These are phyloP conservation scores for Drosophila chauvacae DNA, from an alignment of 1,140 invertebrate species.

Conservation along the genomic window DNA sequence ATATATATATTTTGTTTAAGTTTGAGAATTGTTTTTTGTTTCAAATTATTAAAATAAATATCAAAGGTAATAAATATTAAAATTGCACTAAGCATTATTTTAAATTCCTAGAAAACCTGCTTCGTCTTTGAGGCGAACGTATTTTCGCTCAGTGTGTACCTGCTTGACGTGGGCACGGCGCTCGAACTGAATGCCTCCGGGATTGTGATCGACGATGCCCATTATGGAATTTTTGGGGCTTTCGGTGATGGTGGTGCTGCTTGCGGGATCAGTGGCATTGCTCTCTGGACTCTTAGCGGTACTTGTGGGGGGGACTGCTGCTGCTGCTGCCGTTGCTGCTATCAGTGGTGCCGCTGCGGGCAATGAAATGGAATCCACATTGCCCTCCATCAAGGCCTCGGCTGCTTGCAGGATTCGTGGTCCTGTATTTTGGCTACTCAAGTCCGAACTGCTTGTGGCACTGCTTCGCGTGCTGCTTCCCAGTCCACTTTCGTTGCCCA, in stretches of 20 bases:
- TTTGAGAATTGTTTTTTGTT: not conserved
- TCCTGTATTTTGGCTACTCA: slow-evolving; percentile 7
- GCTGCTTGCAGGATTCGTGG: slow-evolving; percentile 61
- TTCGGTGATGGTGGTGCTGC: slow-evolving; percentile 1
- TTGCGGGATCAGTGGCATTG: not conserved
- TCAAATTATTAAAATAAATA: not conserved
- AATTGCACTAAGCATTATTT: not conserved
- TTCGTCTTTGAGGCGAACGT: slow-evolving; percentile 15
- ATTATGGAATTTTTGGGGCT: slow-evolving; percentile 23
- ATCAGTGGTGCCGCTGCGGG: slow-evolving; percentile 56
- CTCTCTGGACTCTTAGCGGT: not conserved
- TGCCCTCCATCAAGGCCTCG: slow-evolving; percentile 71
- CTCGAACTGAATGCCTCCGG: slow-evolving; percentile 77
- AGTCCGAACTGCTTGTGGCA: not conserved
- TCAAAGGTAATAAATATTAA: not conserved
- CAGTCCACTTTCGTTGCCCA: slow-evolving; percentile 10
- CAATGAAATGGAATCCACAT: slow-evolving; percentile 82
- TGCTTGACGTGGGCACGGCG: slow-evolving; percentile 76
- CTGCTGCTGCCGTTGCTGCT: slow-evolving; percentile 2
- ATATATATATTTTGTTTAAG: no score
- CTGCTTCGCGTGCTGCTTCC: not conserved
- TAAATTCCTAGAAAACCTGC: not conserved
- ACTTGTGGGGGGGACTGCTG: not conserved
- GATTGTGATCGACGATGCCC: slow-evolving; percentile 79
- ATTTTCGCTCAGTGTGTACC: slow-evolving; percentile 66